phyloP scores from a whole-genome alignment of 2,797 vertebrate genomes.

The Phrynocephalus vlangalii region DNA sequence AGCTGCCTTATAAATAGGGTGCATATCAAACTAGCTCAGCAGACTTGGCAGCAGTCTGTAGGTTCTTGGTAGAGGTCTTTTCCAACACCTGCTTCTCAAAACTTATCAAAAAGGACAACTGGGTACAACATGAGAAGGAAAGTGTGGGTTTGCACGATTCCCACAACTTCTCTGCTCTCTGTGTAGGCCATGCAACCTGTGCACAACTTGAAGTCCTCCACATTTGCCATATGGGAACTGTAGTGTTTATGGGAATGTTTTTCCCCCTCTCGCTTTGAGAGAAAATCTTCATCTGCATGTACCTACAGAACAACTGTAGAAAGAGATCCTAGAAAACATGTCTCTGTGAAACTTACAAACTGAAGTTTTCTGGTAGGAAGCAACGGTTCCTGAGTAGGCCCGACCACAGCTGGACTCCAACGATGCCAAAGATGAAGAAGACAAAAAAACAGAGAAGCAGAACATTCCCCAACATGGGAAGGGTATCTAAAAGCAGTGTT shows the following conservation, averaged over 20 bases:
- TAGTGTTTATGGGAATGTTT: background rate
- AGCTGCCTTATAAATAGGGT: background rate
- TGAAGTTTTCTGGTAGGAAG: slow-evolving; percentile 92
- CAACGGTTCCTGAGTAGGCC: slow-evolving; percentile 90
- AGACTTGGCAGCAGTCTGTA: background rate
- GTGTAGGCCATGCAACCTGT: background rate
- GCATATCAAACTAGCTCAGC: background rate
- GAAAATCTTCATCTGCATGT: background rate
- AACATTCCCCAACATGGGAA: slow-evolving; percentile 91
- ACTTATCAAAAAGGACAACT: background rate
- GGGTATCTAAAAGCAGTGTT: slow-evolving; percentile 87
- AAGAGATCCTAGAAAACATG: background rate
- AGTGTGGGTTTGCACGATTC: background rate
- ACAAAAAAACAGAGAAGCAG: slow-evolving; percentile 92
- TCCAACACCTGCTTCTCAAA: background rate
- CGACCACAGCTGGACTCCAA: slow-evolving; percentile 92
- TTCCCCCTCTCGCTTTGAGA: background rate
- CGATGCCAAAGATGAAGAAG: slow-evolving; percentile 92
- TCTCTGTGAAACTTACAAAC: slow-evolving; percentile 86
- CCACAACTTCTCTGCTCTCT: background rate
- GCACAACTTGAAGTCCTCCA: background rate
- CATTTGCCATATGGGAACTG: background rate
- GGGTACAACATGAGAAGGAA: background rate
- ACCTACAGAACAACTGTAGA: background rate
- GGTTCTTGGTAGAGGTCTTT: background rate